Evolutionary conservation across 2,888 invertebrate species (phyloP).

Genomic region (Phlogophora meticulosa): DNA sequence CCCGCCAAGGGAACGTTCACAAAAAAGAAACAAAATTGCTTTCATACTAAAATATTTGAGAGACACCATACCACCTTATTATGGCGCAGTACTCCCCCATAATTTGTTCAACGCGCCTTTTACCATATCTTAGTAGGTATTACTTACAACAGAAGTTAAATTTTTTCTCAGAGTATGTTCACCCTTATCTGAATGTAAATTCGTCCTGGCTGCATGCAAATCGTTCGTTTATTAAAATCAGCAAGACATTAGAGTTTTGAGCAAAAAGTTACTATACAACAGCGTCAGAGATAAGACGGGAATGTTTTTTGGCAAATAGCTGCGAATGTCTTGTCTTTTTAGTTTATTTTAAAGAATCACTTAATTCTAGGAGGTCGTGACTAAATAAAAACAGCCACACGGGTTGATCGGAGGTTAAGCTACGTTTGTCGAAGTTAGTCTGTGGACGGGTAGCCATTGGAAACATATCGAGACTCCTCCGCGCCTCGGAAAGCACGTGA

Average conservation of each 20-base stretch:
- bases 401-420: too few relatives aligned
- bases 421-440: too few relatives aligned
- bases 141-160: slow-evolving; percentile 36
- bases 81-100: slow-evolving; percentile 23
- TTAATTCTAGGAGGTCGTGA: neutral
- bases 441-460: too few relatives aligned
- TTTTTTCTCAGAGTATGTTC: slow-evolving; percentile 56
- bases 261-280: slow-evolving; percentile 62
- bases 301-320: slow-evolving; percentile 1
- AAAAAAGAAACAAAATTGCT: slow-evolving; percentile 21
- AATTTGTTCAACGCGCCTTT: slow-evolving; percentile 36
- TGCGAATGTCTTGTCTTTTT: neutral
- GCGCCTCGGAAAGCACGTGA: too few relatives aligned
- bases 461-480: too few relatives aligned
- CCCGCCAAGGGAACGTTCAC: neutral
- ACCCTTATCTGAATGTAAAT: slow-evolving; percentile 61
- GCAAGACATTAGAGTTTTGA: slow-evolving; percentile 62
- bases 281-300: slow-evolving; percentile 58
- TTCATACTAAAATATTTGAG: slow-evolving; percentile 18
- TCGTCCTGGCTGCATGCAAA: slow-evolving; percentile 58
- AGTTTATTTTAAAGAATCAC: neutral
- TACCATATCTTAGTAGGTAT: slow-evolving; percentile 30
- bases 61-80: slow-evolving; percentile 26
- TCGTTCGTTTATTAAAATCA: slow-evolving; percentile 70
- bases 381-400: too few relatives aligned